A percentile compares a stretch with the other conserved stretches of the same genome.
Conservation (phyloP, 2,113 vertebrate species). For the Cathartes aura region DNA sequence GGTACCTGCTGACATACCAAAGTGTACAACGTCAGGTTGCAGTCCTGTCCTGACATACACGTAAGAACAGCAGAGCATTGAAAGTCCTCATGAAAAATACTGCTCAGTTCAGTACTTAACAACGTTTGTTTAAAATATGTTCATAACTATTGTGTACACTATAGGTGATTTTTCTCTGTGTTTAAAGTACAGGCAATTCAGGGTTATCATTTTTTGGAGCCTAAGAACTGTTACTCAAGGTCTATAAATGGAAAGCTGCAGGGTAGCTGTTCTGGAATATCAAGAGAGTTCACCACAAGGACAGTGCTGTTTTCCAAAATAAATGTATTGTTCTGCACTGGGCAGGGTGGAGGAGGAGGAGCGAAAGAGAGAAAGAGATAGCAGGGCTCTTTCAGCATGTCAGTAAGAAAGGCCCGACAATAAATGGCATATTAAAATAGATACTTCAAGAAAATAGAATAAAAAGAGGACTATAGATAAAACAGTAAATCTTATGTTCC, state of each 20-base stretch:
- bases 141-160: not conserved
- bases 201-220: not conserved
- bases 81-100: not conserved
- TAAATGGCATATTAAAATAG: not conserved
- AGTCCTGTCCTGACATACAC: not conserved
- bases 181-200: not conserved
- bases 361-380: not conserved
- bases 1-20: not conserved
- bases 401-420: not conserved
- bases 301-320: not conserved
- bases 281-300: not conserved
- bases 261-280: not conserved
- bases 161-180: not conserved
- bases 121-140: not conserved
- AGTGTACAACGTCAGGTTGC: not conserved
- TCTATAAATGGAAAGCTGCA: not conserved
- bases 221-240: not conserved
- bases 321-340: not conserved
- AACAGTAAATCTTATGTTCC: not conserved
- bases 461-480: not conserved
- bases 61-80: not conserved
- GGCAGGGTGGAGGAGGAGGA: rapidly evolving
- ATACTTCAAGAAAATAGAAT: not conserved
- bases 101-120: not conserved
- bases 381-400: not conserved